A percentile compares a stretch with the other conserved stretches of the same genome.
Conservation (phyloP, 2,113 vertebrate genomes). For the Sturnus vulgaris region DNA sequence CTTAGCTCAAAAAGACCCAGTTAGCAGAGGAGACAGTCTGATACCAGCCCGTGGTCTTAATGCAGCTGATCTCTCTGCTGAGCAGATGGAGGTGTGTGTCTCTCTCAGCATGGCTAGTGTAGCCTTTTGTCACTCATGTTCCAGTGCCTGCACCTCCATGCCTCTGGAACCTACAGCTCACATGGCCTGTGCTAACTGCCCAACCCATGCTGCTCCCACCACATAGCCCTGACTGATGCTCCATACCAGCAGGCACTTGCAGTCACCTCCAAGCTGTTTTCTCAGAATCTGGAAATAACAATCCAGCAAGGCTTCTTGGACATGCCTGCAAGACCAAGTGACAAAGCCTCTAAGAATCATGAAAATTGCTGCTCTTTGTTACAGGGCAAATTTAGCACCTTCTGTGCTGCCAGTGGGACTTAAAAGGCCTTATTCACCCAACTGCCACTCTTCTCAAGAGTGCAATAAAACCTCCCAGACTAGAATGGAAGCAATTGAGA, state of each 20-base stretch:
- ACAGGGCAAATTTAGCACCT: background rate
- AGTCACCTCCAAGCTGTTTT: background rate
- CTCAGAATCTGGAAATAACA: background rate
- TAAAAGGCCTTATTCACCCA: background rate
- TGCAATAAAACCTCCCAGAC: background rate
- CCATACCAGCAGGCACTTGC: background rate
- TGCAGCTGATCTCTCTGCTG: background rate
- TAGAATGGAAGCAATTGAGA: background rate
- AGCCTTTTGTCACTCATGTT: background rate
- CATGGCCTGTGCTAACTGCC: accelerated
- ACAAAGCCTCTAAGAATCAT: background rate
- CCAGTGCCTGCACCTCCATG: background rate
- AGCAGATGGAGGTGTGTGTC: background rate
- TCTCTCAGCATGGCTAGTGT: accelerated
- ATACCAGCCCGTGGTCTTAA: background rate
- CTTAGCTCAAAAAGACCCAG: background rate
- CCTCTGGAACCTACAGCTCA: background rate
- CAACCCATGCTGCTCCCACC: accelerated
- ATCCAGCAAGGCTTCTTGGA: background rate
- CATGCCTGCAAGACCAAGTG: background rate
- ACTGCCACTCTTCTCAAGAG: background rate
- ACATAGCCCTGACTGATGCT: accelerated
- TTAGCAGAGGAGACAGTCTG: background rate
- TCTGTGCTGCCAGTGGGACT: background rate
- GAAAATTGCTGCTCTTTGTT: background rate